Conservation (phyloP, 2,888 invertebrate species). For the Choreutis nemorana region DNA sequence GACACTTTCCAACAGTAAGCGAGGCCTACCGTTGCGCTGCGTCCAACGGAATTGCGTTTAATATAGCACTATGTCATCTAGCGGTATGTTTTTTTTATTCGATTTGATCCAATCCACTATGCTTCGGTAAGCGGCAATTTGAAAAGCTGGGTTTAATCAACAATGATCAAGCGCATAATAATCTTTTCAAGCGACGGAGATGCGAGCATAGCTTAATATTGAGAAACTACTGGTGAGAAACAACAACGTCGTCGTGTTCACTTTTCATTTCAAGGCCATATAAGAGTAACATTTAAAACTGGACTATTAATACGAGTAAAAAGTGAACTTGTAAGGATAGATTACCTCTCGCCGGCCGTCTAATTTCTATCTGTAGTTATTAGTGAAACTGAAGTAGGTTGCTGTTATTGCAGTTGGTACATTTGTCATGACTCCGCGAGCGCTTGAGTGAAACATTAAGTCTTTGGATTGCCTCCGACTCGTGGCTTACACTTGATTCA, state of each 20-base stretch:
- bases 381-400: constrained; percentile 18
- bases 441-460: constrained; percentile 6
- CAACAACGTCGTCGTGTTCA: constrained; percentile 31
- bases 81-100: constrained; percentile 52
- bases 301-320: too few relatives aligned
- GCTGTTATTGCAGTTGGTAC: constrained; percentile 21
- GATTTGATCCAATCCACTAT: constrained; percentile 31
- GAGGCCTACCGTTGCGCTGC: constrained; percentile 24
- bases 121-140: constrained; percentile 27
- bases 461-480: constrained; percentile 9
- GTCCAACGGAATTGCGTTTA: constrained; percentile 47
- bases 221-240: too few relatives aligned
- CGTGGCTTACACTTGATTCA: constrained; percentile 4
- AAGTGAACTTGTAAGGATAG: constrained; percentile 32
- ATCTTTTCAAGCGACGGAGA: too few relatives aligned
- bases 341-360: constrained; percentile 31
- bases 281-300: constrained; percentile 33
- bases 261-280: constrained; percentile 38
- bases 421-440: constrained; percentile 20
- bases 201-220: too few relatives aligned
- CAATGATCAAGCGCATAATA: too few relatives aligned
- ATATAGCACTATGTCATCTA: constrained; percentile 61
- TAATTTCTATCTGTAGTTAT: constrained; percentile 18
- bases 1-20: constrained; percentile 6
- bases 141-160: constrained; percentile 28